Conservation (phyloP, 2,113 vertebrate species). For the Rhabdomys dilectus region DNA sequence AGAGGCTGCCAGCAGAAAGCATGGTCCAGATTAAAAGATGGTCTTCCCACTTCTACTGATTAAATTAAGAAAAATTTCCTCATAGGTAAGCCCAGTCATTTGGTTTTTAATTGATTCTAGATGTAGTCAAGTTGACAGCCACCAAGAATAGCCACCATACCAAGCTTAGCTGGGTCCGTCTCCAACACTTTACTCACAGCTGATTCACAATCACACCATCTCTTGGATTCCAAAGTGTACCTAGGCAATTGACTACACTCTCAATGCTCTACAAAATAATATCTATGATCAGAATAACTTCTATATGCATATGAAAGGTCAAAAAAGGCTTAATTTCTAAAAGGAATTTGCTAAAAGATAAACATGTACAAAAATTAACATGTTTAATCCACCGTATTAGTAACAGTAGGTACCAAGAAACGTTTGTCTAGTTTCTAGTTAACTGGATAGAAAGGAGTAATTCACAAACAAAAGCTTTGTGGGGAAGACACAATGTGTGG, state of each 20-base stretch:
- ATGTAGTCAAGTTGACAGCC: not conserved
- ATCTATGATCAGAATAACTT: not conserved
- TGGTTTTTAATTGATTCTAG: not conserved
- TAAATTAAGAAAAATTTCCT: not conserved
- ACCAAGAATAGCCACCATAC: not conserved
- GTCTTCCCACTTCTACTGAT: not conserved
- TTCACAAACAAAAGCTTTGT: constrained; percentile 14
- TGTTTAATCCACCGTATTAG: not conserved
- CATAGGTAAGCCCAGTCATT: not conserved
- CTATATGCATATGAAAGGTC: not conserved
- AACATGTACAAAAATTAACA: not conserved
- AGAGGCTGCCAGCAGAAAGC: not conserved
- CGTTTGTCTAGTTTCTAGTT: constrained; percentile 2
- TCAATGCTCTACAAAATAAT: not conserved
- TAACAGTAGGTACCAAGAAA: constrained; percentile 13
- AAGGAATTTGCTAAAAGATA: not conserved
- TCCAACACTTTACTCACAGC: not conserved
- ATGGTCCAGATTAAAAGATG: not conserved
- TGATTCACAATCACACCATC: not conserved
- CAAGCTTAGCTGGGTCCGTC: not conserved
- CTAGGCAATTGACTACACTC: not conserved
- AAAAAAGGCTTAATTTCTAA: not conserved
- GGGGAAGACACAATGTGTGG: not conserved
- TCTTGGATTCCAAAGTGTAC: not conserved
- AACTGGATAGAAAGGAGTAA: not conserved